phyloP scores from a whole-genome alignment of 2,113 vertebrate genomes.

The Lycocorax pyrrhopterus region DNA sequence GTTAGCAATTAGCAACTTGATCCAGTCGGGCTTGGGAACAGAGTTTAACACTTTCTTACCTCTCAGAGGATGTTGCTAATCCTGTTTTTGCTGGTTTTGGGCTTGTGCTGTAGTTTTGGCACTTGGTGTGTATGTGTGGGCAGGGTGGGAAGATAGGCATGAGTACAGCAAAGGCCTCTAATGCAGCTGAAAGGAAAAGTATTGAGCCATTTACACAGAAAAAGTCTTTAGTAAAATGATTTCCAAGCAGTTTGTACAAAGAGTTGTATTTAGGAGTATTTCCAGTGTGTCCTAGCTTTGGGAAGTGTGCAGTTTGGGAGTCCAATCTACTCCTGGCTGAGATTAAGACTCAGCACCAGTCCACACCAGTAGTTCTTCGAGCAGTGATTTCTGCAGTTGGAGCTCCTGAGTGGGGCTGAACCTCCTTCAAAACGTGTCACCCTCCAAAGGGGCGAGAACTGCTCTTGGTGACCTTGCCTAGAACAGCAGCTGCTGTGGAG shows the following conservation, averaged over 20 bases:
- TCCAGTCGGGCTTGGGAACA: conserved; percentile 24
- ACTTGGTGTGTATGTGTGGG: background rate
- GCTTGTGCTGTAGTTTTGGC: background rate
- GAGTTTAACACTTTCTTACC: conserved; percentile 61
- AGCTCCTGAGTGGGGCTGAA: background rate
- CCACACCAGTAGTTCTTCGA: background rate
- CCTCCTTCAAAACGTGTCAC: background rate
- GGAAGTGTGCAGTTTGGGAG: background rate
- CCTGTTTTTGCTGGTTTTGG: conserved; percentile 1
- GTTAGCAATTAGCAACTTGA: conserved; percentile 65
- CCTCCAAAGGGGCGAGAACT: background rate
- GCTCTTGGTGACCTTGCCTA: background rate
- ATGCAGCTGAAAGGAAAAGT: background rate
- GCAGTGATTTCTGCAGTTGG: background rate
- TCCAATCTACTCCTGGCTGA: background rate
- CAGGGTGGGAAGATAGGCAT: background rate
- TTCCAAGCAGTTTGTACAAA: background rate
- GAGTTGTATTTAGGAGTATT: background rate
- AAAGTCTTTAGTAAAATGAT: background rate
- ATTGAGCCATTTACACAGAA: background rate
- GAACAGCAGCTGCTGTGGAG: background rate
- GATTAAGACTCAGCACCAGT: background rate
- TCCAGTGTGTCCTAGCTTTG: background rate
- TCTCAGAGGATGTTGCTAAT: conserved; percentile 39
- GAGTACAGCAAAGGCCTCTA: background rate